Conservation (phyloP, 2,797 vertebrate species). For the Amniataba percoides region DNA sequence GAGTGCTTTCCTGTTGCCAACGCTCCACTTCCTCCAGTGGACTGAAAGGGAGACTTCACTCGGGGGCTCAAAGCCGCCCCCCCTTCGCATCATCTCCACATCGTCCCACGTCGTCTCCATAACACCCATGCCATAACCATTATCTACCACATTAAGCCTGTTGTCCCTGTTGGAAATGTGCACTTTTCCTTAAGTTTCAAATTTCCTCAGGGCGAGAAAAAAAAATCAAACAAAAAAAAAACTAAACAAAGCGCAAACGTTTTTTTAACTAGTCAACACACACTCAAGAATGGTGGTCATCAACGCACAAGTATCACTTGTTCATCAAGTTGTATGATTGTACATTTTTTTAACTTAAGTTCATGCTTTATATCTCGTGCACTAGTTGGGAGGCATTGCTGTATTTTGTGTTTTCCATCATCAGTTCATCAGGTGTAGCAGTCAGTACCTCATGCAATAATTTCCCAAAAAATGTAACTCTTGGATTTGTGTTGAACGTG, state of each 20-base stretch:
- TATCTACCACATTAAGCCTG: constrained; percentile 60
- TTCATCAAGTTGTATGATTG: constrained; percentile 70
- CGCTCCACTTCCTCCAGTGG: constrained; percentile 46
- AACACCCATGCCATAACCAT: constrained; percentile 69
- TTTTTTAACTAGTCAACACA: constrained; percentile 66
- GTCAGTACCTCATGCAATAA: constrained; percentile 60
- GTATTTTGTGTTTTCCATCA: constrained; percentile 38
- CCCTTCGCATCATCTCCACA: constrained; percentile 33
- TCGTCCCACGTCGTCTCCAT: constrained; percentile 52
- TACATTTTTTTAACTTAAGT: constrained; percentile 64
- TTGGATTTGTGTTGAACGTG: constrained; percentile 56
- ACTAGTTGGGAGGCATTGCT: constrained; percentile 49
- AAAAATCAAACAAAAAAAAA: neutral
- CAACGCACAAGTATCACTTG: constrained; percentile 74
- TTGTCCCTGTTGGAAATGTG: constrained; percentile 68
- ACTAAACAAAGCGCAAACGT: constrained; percentile 8
- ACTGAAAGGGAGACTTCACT: constrained; percentile 71
- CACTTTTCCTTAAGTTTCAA: constrained; percentile 62
- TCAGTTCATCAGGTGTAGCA: constrained; percentile 60
- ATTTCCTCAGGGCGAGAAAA: constrained; percentile 67
- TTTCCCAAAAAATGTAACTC: constrained; percentile 39
- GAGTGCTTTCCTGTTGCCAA: constrained; percentile 47
- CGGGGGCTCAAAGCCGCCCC: constrained; percentile 32
- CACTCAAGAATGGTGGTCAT: constrained; percentile 59
- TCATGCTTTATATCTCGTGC: constrained; percentile 51